Evolutionary conservation across 2,888 invertebrate species (phyloP).

Genomic region (Hydrotaea diabolus): DNA sequence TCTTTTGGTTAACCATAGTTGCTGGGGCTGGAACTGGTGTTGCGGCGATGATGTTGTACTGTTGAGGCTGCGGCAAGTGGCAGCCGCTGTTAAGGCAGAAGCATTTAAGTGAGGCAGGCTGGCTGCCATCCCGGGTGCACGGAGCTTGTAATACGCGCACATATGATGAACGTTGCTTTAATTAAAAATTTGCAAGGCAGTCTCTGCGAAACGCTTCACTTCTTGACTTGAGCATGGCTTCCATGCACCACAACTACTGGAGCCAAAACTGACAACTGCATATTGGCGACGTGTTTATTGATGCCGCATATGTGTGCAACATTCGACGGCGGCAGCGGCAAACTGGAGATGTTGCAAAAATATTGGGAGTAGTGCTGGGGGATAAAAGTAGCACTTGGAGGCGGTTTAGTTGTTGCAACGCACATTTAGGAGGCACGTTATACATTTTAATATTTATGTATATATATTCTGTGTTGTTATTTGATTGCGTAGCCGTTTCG

Average conservation of each 20-base stretch:
- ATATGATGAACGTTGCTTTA: constrained; percentile 53
- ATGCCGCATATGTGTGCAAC: constrained; percentile 43
- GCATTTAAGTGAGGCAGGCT: constrained; percentile 3
- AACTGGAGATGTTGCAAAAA: constrained; percentile 27
- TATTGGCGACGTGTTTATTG: constrained; percentile 64
- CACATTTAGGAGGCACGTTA: constrained; percentile 48
- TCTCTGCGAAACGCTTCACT: constrained; percentile 12
- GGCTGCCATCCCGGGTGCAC: neutral
- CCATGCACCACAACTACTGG: constrained; percentile 16
- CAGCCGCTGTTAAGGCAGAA: constrained; percentile 2
- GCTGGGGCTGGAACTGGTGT: neutral
- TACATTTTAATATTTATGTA: constrained; percentile 33
- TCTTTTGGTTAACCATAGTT: neutral
- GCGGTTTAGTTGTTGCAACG: constrained; percentile 62
- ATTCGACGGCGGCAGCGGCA: neutral
- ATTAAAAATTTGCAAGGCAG: constrained; percentile 54
- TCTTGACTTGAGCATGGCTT: constrained; percentile 22
- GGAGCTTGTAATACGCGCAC: neutral
- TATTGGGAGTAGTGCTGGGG: constrained; percentile 9
- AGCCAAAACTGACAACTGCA: constrained; percentile 24
- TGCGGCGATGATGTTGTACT: neutral
- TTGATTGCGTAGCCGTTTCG: constrained; percentile 5
- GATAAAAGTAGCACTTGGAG: constrained; percentile 60
- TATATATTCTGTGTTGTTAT: constrained; percentile 1
- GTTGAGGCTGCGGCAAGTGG: neutral